Evolutionary conservation across 30 jellyfish, hydroid and myxozoan species (phyloP), one percentile per base, ranked within the genome.

Genomic region (Rhopilema esculentum): DNA sequence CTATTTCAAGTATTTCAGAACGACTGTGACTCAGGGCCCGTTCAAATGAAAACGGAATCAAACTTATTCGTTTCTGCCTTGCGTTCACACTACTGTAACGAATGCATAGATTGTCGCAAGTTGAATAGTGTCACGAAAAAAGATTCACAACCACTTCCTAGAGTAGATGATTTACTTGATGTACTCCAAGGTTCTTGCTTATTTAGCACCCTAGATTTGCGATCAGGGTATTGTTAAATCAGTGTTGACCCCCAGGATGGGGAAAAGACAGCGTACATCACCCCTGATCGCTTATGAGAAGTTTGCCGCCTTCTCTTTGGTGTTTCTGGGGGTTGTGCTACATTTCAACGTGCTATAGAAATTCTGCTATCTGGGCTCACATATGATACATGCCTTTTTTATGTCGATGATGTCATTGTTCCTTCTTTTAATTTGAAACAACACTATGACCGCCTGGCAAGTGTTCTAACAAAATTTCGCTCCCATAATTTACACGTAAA

Each of bases 91-190:
- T n/a, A n/a, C n/a, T n/a, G n/a, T n/a, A n/a, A n/a, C n/a, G n/a
- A n/a, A n/a, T 85, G 93, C 70, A 77, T 77, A 18, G 87, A 77
- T 51, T 77, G 61, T 51, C 87, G 87, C 66, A 77, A 77, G 67
- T 51, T 85, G 23, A 85, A 85, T 74, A 21, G 24, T 7, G 82
- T 74, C 25, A 77, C 91, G 48, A 88, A 77, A 50, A 40, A 51
- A 32, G 96, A 88, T 75, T 86, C 96, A n/a, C 87, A 88, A 22
- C 96, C 87, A 20, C 87, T 88, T 17, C 86, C 96, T 4, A 40
- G 91, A 81, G 71, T 79, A 1, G 96, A 88, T 77, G 96, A 79
- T 57, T 80, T 69, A 20, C 49, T 79, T 8, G 96, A 88, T 52
- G 91, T 86, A 16, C 69, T 77, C 23, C 69, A 77, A 4, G 95